A percentile compares a stretch with the other conserved stretches of the same genome.
These are phyloP conservation scores for Gambusia holbrooki DNA, from an alignment of 2,113 vertebrate genomes.

Conservation along the genomic window DNA sequence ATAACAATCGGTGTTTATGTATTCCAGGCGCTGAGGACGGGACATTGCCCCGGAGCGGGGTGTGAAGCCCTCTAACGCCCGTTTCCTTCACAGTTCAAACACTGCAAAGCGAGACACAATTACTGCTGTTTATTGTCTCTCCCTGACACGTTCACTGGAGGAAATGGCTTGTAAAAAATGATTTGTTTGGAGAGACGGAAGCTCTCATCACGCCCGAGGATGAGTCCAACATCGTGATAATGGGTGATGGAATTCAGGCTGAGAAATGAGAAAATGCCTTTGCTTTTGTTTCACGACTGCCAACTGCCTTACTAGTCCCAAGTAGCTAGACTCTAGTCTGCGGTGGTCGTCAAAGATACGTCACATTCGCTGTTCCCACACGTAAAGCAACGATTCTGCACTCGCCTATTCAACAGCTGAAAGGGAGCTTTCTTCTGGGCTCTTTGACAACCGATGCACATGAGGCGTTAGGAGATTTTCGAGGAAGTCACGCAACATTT, in stretches of 20 bases:
- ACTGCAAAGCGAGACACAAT: background rate
- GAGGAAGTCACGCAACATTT: slow-evolving; percentile 68
- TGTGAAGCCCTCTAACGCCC: slow-evolving; percentile 31
- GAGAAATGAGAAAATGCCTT: background rate
- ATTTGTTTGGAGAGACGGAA: slow-evolving; percentile 57
- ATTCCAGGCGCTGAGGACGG: slow-evolving; percentile 26
- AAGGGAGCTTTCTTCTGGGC: slow-evolving; percentile 38
- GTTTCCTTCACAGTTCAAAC: slow-evolving; percentile 42
- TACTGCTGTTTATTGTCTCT: background rate
- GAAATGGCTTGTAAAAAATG: background rate
- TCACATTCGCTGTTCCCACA: slow-evolving; percentile 49
- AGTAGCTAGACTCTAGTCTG: slow-evolving; percentile 20
- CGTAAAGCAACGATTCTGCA: slow-evolving; percentile 32
- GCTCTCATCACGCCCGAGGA: slow-evolving; percentile 11
- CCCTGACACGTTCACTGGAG: background rate
- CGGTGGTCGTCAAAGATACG: slow-evolving; percentile 33
- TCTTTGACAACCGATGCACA: slow-evolving; percentile 28
- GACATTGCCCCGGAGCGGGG: slow-evolving; percentile 29
- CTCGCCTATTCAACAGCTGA: slow-evolving; percentile 22
- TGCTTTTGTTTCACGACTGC: slow-evolving; percentile 11
- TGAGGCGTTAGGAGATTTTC: slow-evolving; percentile 45
- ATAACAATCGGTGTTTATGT: slow-evolving; percentile 74
- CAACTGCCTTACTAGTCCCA: background rate
- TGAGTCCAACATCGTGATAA: background rate
- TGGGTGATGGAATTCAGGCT: slow-evolving; percentile 14